Percentiles rank a stretch among this genome's conserved stretches.
These are phyloP conservation scores for Dusona sp. DNA, from an alignment of 2,888 invertebrate species.

Conservation along the genomic window DNA sequence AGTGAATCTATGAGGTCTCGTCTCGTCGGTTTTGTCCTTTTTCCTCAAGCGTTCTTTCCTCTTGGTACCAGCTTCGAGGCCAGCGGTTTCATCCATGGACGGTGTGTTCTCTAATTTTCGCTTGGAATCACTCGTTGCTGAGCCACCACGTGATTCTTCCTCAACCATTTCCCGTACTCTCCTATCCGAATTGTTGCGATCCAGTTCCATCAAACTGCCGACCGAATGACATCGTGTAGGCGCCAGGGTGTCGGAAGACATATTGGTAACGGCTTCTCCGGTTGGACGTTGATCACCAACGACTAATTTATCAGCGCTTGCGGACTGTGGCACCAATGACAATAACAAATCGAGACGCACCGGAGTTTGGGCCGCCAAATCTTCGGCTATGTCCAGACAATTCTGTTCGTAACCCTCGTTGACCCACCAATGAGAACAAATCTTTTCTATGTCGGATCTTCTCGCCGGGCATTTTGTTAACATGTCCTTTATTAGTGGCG, in stretches of 20 bases:
- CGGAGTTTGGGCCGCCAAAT: constrained; percentile 95
- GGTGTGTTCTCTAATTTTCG: constrained; percentile 91
- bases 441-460: constrained; percentile 96
- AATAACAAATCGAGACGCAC: constrained; percentile 94
- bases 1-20: constrained; percentile 76
- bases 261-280: constrained; percentile 76
- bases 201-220: constrained; percentile 91
- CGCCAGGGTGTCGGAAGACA: constrained; percentile 80
- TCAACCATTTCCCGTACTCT: constrained; percentile 75
- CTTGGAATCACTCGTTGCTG: constrained; percentile 87
- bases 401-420: constrained; percentile 93
- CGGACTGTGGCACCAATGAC: constrained; percentile 92
- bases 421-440: constrained; percentile 99
- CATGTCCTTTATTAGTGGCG: constrained; percentile 97
- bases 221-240: constrained; percentile 88
- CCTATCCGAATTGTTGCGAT: constrained; percentile 88
- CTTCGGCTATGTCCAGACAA: constrained; percentile 94
- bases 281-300: constrained; percentile 86
- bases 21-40: constrained; percentile 79
- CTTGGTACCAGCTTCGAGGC: constrained; percentile 81
- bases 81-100: constrained; percentile 87
- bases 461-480: constrained; percentile 95
- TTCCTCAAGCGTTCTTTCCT: constrained; percentile 87
- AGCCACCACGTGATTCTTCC: constrained; percentile 84
- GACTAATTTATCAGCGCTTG: constrained; percentile 89